phyloP scores from a whole-genome alignment of 2,797 vertebrate genomes.

The Neopelma chrysocephalum region DNA sequence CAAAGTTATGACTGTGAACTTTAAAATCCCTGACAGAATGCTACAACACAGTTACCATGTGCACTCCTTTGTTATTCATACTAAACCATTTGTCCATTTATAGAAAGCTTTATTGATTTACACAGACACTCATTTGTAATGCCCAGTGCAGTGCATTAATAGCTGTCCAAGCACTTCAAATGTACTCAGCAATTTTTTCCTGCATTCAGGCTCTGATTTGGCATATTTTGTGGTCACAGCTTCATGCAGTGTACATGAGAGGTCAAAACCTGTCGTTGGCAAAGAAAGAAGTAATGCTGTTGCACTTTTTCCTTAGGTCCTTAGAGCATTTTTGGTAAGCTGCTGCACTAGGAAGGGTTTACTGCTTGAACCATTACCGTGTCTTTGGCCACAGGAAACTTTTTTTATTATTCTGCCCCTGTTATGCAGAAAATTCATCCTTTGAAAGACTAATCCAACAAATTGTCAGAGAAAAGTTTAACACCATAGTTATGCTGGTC shows the following conservation, averaged over 20 bases:
- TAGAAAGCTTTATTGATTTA: conserved; percentile 82
- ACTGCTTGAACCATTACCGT: not conserved
- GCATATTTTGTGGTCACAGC: not conserved
- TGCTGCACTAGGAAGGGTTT: not conserved
- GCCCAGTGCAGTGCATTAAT: conserved; percentile 74
- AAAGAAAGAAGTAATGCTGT: not conserved
- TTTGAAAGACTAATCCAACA: not conserved
- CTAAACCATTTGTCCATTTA: conserved; percentile 66
- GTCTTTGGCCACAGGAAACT: not conserved
- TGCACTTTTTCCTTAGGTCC: not conserved
- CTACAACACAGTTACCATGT: conserved; percentile 63
- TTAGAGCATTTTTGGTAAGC: not conserved
- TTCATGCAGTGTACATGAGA: not conserved
- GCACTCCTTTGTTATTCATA: conserved; percentile 70
- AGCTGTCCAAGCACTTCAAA: conserved; percentile 70
- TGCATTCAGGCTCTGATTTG: not conserved
- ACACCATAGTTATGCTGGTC: not conserved
- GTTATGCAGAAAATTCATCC: not conserved
- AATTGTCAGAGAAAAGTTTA: not conserved
- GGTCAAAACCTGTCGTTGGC: not conserved
- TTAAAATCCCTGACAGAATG: conserved; percentile 77
- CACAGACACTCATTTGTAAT: conserved; percentile 83
- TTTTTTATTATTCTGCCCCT: not conserved
- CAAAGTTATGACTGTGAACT: conserved; percentile 86
- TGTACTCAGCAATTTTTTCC: conserved; percentile 57